Percentiles rank a stretch among this genome's conserved stretches.
These are phyloP conservation scores for Liopterus haemorrhoidalis DNA, from an alignment of 2,888 invertebrate species.

Conservation along the genomic window DNA sequence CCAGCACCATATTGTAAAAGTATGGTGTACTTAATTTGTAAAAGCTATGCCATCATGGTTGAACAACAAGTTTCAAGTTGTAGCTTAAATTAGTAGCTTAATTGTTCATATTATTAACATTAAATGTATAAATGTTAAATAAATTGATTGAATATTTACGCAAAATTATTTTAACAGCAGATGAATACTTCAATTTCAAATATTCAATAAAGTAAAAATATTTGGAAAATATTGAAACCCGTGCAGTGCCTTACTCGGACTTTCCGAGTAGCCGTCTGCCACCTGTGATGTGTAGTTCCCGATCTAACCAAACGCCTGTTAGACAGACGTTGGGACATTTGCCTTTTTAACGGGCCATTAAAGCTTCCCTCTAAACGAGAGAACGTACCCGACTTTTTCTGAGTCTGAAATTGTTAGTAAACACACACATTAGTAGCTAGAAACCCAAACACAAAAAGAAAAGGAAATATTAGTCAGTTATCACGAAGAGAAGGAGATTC, in stretches of 20 bases:
- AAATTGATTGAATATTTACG: not conserved
- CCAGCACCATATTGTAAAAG: too few species aligned
- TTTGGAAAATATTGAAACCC: slow-evolving; percentile 2
- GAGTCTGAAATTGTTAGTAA: slow-evolving; percentile 46
- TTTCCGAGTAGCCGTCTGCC: slow-evolving; percentile 67
- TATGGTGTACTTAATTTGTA: too few species aligned
- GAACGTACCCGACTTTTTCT: slow-evolving; percentile 58
- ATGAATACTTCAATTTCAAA: not conserved
- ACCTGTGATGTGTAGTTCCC: slow-evolving; percentile 50
- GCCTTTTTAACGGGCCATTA: slow-evolving; percentile 57
- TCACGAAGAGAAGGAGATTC: too few species aligned
- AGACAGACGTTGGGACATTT: slow-evolving; percentile 59
- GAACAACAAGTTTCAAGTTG: too few species aligned
- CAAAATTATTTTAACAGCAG: too few species aligned
- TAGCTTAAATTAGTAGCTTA: too few species aligned
- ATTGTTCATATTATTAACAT: too few species aligned
- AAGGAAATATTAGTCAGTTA: too few species aligned
- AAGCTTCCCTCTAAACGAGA: slow-evolving; percentile 61
- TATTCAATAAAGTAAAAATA: not conserved
- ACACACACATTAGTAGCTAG: slow-evolving; percentile 5
- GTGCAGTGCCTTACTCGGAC: slow-evolving; percentile 70
- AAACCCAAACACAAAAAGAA: too few species aligned
- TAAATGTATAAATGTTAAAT: not conserved
- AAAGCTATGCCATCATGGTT: too few species aligned
- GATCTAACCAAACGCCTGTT: slow-evolving; percentile 47